These are phyloP conservation scores for Heliothis virescens DNA, from an alignment of 1,140 invertebrate species.

Conservation along the genomic window DNA sequence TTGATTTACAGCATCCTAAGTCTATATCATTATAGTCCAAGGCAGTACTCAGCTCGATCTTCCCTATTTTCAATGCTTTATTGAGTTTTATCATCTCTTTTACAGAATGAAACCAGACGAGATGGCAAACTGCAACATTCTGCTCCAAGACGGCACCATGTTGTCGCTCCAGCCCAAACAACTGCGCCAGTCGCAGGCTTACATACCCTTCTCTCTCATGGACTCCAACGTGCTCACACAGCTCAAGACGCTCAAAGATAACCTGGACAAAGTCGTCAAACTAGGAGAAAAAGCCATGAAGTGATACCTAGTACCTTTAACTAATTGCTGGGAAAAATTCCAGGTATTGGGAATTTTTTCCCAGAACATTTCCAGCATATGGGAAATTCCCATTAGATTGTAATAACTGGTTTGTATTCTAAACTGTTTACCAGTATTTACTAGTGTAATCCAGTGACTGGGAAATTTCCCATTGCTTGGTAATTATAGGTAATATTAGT, in stretches of 20 bases:
- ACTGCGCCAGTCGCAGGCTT: conserved; percentile 85
- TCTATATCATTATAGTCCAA: too few relatives aligned
- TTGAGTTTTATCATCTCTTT: conserved; percentile 58
- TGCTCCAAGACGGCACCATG: conserved; percentile 87
- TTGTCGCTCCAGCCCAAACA: conserved; percentile 88
- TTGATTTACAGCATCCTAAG: neutral
- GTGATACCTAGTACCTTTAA: conserved; percentile 28
- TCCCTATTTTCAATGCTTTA: neutral
- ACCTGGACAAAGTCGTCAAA: conserved; percentile 86
- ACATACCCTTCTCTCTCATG: conserved; percentile 84
- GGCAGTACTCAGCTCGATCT: neutral
- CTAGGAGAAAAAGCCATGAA: conserved; percentile 71
- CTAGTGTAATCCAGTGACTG: conserved; percentile 21
- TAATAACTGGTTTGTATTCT: conserved; percentile 8
- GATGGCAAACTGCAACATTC: conserved; percentile 88
- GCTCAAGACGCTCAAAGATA: conserved; percentile 86
- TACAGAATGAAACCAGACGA: conserved; percentile 80
- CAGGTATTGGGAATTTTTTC: neutral
- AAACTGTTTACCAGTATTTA: conserved; percentile 22
- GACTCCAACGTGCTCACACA: conserved; percentile 85
- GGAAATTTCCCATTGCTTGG: conserved; percentile 13
- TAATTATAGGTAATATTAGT: conserved; percentile 18
- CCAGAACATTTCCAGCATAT: neutral
- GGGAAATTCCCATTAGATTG: neutral
- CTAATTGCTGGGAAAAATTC: conserved; percentile 3